These are phyloP conservation scores for Sphaerophoria taeniata DNA, from an alignment of 2,888 invertebrate genomes.

Conservation along the genomic window DNA sequence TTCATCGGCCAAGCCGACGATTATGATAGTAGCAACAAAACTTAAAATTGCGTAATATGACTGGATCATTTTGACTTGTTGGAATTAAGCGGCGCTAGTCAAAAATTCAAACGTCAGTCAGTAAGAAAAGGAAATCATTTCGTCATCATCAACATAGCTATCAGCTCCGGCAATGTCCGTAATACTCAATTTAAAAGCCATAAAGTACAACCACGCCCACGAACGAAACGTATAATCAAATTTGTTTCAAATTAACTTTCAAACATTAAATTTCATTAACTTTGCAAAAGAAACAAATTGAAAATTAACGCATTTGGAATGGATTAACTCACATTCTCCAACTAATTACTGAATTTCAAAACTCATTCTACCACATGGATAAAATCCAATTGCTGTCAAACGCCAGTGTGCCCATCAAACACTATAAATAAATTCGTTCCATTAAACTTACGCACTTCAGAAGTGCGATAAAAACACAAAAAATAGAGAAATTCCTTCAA, in stretches of 20 bases:
- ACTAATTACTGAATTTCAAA: conserved; percentile 4
- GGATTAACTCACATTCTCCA: conserved; percentile 27
- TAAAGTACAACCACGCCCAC: not conserved
- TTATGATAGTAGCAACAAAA: too few species aligned
- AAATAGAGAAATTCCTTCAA: conserved; percentile 45
- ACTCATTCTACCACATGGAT: conserved; percentile 53
- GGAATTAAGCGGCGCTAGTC: not conserved
- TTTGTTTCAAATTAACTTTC: conserved; percentile 23
- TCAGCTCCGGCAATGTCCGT: not conserved
- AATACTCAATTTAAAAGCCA: not conserved
- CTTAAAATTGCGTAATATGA: too few species aligned
- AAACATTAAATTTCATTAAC: not conserved
- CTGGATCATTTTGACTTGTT: too few species aligned
- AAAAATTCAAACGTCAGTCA: too few species aligned
- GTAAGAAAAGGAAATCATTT: conserved; percentile 17
- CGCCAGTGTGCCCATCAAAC: not conserved
- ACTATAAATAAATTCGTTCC: conserved; percentile 20
- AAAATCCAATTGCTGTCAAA: conserved; percentile 30
- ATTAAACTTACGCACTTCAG: conserved; percentile 14
- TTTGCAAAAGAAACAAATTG: conserved; percentile 14
- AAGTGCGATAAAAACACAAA: conserved; percentile 37
- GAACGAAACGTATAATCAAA: conserved; percentile 27
- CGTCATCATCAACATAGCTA: conserved; percentile 24
- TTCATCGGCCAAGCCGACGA: too few species aligned
- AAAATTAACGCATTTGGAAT: conserved; percentile 44